Percentiles rank a stretch among this genome's conserved stretches.
Conservation (phyloP, 1,140 invertebrate species). For the Parasteatoda tepidariorum region DNA sequence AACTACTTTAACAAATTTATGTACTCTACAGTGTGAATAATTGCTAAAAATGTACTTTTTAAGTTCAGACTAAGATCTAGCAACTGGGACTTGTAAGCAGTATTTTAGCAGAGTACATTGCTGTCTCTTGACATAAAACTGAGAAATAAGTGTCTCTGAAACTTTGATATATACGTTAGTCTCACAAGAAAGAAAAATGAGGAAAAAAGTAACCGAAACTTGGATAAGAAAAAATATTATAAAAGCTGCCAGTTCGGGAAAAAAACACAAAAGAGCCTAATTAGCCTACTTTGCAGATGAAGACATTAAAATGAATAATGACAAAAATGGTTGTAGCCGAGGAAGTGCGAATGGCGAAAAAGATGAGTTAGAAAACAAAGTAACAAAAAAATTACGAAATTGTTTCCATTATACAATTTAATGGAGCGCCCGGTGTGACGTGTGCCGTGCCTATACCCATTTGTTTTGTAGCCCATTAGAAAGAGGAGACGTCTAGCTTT, state of each 20-base stretch:
- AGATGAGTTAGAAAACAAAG: constrained; percentile 15
- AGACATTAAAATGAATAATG: constrained; percentile 59
- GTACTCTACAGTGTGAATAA: neutral
- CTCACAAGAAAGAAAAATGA: neutral
- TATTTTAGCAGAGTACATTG: neutral
- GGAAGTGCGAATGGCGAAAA: constrained; percentile 40
- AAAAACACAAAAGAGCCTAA: constrained; percentile 37
- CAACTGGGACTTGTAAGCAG: constrained; percentile 42
- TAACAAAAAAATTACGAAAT: constrained; percentile 41
- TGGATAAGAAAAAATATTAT: neutral
- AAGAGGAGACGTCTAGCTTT: neutral
- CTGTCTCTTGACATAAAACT: constrained; percentile 1
- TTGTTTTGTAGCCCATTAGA: constrained; percentile 47
- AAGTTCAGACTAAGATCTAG: neutral
- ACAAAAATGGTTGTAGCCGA: constrained; percentile 41
- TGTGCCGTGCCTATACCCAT: neutral
- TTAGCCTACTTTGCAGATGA: constrained; percentile 50
- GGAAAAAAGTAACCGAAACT: neutral
- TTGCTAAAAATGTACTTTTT: constrained; percentile 1
- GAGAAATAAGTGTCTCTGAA: constrained; percentile 24
- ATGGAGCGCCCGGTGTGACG: constrained; percentile 24
- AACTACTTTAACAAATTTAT: neutral
- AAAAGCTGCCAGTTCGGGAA: constrained; percentile 12
- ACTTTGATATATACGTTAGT: constrained; percentile 11
- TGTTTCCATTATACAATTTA: constrained; percentile 51